phyloP scores from a whole-genome alignment of 2,888 invertebrate species.

The Corythucha ciliata region DNA sequence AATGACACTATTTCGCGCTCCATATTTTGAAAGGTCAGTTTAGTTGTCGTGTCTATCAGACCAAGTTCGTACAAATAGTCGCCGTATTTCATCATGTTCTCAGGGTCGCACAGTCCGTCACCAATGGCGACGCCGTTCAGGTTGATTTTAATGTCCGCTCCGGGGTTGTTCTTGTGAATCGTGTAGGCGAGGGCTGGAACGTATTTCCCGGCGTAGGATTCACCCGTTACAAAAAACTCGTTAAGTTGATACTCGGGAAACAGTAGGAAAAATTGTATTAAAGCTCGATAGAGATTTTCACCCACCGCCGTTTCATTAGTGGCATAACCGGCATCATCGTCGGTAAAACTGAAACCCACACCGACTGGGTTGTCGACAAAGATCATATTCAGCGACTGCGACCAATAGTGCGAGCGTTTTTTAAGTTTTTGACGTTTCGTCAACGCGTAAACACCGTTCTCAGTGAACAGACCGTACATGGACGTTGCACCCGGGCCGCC shows the following conservation, averaged over 20 bases:
- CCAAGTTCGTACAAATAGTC: conserved; percentile 73
- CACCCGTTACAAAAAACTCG: conserved; percentile 80
- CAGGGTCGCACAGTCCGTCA: conserved; percentile 70
- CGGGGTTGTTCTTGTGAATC: conserved; percentile 52
- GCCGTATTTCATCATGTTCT: conserved; percentile 62
- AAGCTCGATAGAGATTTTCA: conserved; percentile 62
- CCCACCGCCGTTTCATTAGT: conserved; percentile 71
- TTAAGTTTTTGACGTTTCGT: conserved; percentile 43
- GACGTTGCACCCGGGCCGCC: conserved; percentile 78
- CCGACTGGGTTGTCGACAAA: conserved; percentile 92
- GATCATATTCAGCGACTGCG: conserved; percentile 62
- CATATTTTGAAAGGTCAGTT: conserved; percentile 49
- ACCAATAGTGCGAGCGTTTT: conserved; percentile 69
- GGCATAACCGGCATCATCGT: conserved; percentile 64
- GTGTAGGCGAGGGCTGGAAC: conserved; percentile 67
- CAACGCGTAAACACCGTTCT: conserved; percentile 63
- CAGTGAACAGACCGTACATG: conserved; percentile 68
- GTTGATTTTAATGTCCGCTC: conserved; percentile 56
- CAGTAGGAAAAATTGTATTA: conserved; percentile 72
- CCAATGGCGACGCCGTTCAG: conserved; percentile 64
- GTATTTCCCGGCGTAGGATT: conserved; percentile 79
- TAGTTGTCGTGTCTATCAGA: conserved; percentile 45
- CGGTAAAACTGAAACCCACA: conserved; percentile 84
- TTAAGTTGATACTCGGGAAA: conserved; percentile 65
- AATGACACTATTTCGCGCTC: conserved; percentile 51